These are phyloP conservation scores for Battus philenor DNA, from an alignment of 1,140 invertebrate genomes.

Conservation along the genomic window DNA sequence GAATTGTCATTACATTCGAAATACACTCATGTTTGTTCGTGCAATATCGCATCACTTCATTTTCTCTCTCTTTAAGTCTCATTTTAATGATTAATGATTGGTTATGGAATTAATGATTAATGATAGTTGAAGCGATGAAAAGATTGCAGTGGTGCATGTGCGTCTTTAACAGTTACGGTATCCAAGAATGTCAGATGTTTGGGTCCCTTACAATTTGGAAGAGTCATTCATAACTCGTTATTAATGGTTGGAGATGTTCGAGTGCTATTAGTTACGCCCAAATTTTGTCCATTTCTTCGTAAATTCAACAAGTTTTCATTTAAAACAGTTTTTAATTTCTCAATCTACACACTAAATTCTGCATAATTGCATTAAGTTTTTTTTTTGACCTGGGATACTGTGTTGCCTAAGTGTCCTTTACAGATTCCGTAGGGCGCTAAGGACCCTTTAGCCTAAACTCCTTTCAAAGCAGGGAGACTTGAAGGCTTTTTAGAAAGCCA, in stretches of 20 bases:
- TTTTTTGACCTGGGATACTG: no score
- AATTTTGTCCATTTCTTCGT: not conserved
- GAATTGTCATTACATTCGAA: conserved; percentile 63
- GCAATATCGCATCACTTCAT: conserved; percentile 59
- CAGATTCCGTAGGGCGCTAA: no score
- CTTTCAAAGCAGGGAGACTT: no score
- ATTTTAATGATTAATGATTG: conserved; percentile 68
- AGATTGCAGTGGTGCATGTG: conserved; percentile 46
- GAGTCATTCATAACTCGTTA: conserved; percentile 56
- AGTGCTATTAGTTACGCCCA: conserved; percentile 6
- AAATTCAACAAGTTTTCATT: not conserved
- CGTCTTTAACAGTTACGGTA: conserved; percentile 31
- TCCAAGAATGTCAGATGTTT: conserved; percentile 45
- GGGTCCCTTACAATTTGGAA: conserved; percentile 58
- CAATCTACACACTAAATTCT: no score
- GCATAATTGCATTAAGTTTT: no score
- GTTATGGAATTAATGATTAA: conserved; percentile 56
- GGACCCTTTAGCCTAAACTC: no score
- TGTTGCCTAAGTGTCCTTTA: no score
- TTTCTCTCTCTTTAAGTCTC: conserved; percentile 73
- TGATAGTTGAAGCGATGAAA: conserved; percentile 58
- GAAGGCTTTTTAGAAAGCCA: no score
- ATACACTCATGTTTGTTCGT: conserved; percentile 59
- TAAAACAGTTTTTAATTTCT: no score
- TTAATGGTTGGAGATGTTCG: conserved; percentile 45